A percentile compares a stretch with the other conserved stretches of the same genome.
phyloP scores from a whole-genome alignment of 2,797 vertebrate species.

The Tachyglossus aculeatus region DNA sequence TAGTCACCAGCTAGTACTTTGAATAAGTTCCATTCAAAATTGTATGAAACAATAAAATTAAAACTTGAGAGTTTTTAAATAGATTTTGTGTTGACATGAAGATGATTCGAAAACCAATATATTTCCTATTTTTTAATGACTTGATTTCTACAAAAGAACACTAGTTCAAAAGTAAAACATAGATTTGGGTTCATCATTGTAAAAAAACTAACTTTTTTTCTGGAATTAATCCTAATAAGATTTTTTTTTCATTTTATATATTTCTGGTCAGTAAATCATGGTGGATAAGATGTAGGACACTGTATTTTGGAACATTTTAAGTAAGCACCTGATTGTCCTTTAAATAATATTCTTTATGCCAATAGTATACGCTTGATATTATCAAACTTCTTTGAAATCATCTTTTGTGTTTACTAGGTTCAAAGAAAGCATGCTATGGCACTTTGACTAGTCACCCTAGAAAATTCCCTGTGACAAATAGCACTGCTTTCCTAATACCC shows the following conservation, averaged over 20 bases:
- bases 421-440: conserved; percentile 50
- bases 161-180: no score
- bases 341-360: conserved; percentile 37
- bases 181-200: conserved; percentile 39
- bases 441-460: conserved; percentile 18
- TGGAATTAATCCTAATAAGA: no score
- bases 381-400: conserved; percentile 33
- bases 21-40: not conserved
- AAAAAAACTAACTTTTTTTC: conserved; percentile 54
- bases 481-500: conserved; percentile 53
- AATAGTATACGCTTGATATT: not conserved
- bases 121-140: no score
- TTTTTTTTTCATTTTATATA: not conserved
- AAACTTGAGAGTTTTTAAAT: conserved; percentile 31
- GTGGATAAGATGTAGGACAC: conserved; percentile 25
- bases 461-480: conserved; percentile 28
- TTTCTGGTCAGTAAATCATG: conserved; percentile 25
- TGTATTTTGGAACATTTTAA: conserved; percentile 18
- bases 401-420: not conserved
- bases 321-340: not conserved
- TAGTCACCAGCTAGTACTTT: not conserved
- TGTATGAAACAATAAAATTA: conserved; percentile 53
- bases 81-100: conserved; percentile 55
- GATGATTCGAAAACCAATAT: no score
- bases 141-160: no score